These are phyloP conservation scores for Thalassoma bifasciatum DNA, from an alignment of 2,113 vertebrate genomes.

Conservation along the genomic window DNA sequence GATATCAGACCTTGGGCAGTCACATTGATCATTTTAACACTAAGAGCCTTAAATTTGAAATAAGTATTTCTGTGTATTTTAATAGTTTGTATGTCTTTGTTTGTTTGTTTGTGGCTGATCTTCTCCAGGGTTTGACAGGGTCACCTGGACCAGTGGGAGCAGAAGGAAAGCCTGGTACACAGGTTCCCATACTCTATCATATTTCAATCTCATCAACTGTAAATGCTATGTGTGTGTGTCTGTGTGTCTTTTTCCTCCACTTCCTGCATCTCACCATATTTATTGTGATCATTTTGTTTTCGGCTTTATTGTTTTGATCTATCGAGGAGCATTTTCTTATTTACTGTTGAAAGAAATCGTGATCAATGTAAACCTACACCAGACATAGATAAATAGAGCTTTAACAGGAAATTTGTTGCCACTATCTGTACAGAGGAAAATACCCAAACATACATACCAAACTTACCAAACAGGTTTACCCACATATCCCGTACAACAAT, in stretches of 20 bases:
- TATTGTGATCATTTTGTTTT: background rate
- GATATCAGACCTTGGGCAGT: background rate
- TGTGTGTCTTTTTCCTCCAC: constrained; percentile 1
- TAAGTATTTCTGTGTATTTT: background rate
- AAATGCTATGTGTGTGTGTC: constrained; percentile 24
- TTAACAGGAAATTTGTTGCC: too few species aligned
- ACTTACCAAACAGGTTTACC: too few species aligned
- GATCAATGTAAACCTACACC: too few species aligned
- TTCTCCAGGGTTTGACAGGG: constrained; percentile 84
- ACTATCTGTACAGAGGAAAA: too few species aligned
- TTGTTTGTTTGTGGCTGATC: constrained; percentile 37
- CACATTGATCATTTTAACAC: background rate
- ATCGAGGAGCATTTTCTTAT: background rate
- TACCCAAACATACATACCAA: too few species aligned
- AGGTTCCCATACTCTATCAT: constrained; percentile 88
- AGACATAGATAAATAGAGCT: too few species aligned
- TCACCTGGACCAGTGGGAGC: constrained; percentile 82
- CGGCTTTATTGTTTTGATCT: background rate
- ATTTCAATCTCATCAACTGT: constrained; percentile 78
- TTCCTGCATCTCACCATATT: background rate
- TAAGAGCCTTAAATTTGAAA: background rate
- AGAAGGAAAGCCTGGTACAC: constrained; percentile 90
- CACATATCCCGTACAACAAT: too few species aligned
- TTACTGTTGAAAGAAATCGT: too few species aligned
- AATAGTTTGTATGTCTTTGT: background rate